Base-by-base conservation (phyloP, 1,140 invertebrate species). In the Charaxes varanes region DNA sequence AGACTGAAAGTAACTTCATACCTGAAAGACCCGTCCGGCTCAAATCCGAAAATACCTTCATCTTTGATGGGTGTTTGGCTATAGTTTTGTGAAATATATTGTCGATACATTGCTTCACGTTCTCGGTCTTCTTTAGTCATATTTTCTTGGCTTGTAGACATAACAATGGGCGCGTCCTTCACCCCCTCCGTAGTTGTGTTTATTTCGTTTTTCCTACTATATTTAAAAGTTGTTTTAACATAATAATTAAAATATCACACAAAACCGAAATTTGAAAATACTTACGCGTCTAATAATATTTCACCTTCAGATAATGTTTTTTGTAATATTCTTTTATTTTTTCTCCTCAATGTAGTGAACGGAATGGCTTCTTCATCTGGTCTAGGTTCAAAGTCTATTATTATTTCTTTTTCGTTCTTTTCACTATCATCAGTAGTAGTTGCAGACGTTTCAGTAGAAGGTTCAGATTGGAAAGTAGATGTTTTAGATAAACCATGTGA, bases 381-480 rank as follows among this genome's bases (percentile, higher is more conserved):
- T 26, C 91, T 89, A 6, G 92, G 92, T 74, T 95, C 93, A 66
- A 94, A 95, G 70, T 94, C 92, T 49, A 95, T 94, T 27, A 95
- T 90, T 40, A 95, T 94, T 80, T 95, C 93, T 60, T 90, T 88
- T 66, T 92, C 90, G 50, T 92, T 89, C 27, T 85, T 74, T 28
- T 89, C 87, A 41, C 86, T 88, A 35, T 88, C 87, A 43, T 87
- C 81, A 6, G 82, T 86, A 6, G 77, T 80, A 16, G 84, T 84
- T 3, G 69, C 69, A 2, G 78, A 85, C 18, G 80, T 84, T 56
- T 86, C 82, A 19, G 82, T 85, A 0, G 84, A 85, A 38, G 72
- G 70, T 58, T 85, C 84, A 3, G 84, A 85, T 65, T 85, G 82
- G 35, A 85, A 77, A 13, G 84, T 85, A 4, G 84, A 83, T 23